These are phyloP conservation scores for Drosophila malerkotliana DNA, from an alignment of 1,140 invertebrate genomes.

Conservation along the genomic window DNA sequence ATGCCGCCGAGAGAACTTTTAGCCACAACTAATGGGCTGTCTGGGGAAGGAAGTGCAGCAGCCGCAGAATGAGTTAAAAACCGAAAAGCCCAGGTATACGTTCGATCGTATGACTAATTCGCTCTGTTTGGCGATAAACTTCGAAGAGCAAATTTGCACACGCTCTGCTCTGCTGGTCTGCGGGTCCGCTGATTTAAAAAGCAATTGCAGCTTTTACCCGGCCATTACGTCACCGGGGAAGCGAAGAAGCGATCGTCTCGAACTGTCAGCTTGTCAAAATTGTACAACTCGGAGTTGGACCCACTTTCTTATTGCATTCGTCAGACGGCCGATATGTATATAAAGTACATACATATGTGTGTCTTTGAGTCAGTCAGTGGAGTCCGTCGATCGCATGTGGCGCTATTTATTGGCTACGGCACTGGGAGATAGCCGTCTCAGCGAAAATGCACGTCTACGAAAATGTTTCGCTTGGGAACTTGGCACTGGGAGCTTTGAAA, in stretches of 20 bases:
- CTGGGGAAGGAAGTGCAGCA: constrained; percentile 41
- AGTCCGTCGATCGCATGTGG: constrained; percentile 47
- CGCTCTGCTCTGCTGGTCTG: constrained; percentile 16
- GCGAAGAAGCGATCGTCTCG: constrained; percentile 31
- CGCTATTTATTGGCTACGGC: constrained; percentile 43
- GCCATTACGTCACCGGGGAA: constrained; percentile 49
- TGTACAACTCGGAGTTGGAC: constrained; percentile 33
- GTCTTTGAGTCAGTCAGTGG: constrained; percentile 32
- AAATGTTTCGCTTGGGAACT: constrained; percentile 36
- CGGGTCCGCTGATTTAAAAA: constrained; percentile 19
- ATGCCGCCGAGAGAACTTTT: constrained; percentile 47
- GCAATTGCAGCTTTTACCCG: constrained; percentile 30
- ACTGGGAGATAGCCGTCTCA: constrained; percentile 57
- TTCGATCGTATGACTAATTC: constrained; percentile 58
- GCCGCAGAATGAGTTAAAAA: constrained; percentile 31
- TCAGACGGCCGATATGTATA: constrained; percentile 33
- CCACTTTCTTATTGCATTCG: constrained; percentile 52
- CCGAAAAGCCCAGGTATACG: constrained; percentile 25
- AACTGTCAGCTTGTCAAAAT: constrained; percentile 48
- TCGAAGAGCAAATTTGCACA: constrained; percentile 34
- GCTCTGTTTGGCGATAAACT: constrained; percentile 31
- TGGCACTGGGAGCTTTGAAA: background rate
- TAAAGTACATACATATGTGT: background rate
- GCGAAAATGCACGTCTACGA: constrained; percentile 67
- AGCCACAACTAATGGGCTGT: constrained; percentile 50